Base-by-base conservation (phyloP, 2,888 invertebrate genomes). In the Drosophila gaucha region DNA sequence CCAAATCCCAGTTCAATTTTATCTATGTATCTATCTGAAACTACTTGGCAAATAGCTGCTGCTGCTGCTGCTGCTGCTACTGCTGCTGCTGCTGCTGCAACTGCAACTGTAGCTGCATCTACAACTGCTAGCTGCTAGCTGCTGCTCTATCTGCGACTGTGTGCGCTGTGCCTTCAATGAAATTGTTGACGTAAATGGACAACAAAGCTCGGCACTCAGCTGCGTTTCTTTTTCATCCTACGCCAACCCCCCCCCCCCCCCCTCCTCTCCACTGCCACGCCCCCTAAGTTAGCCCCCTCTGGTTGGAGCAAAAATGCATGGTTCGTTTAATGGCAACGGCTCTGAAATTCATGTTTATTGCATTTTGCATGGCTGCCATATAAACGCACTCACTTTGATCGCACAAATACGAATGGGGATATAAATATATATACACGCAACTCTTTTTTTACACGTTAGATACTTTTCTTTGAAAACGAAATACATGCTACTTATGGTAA, bases 1-100 rank as follows among this genome's bases (percentile, higher is more conserved):
- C 85, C 70, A 88, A 86, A 80, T 86, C 85, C 85, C 85, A 88
- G 88, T 86, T 84, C 85, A 86, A 86, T 86, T 88, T 84, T 80
- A 86, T 84, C 88, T 78, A 85, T 85, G 88, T 87, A 82, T 85
- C 79, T 85, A 87, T 82, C 79, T 78, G 78, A 74, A 85, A 87
- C 78, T 80, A 70, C 77, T 78, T 70, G 83, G 76, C 71, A 80
- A 87, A 82, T 82, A 82, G 70, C 73, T 64, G 50, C 60, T 39
- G 38, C 50, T 24, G 14, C 22, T 46, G 36, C 36, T 18, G 36
- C 12, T 24, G 41, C 30, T 39, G 24, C 60, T 44, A 35, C n/a
- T 30, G 35, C 39, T 14, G 8, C n/a, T 6, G 14, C 30, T 20
- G 39, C 22, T 52, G n/a, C n/a, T n/a, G n/a, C n/a, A 35, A 38